These are phyloP conservation scores for Geodia barretti DNA, from an alignment of 37 sponge, comb jelly and placozoan genomes.

Conservation along the genomic window DNA sequence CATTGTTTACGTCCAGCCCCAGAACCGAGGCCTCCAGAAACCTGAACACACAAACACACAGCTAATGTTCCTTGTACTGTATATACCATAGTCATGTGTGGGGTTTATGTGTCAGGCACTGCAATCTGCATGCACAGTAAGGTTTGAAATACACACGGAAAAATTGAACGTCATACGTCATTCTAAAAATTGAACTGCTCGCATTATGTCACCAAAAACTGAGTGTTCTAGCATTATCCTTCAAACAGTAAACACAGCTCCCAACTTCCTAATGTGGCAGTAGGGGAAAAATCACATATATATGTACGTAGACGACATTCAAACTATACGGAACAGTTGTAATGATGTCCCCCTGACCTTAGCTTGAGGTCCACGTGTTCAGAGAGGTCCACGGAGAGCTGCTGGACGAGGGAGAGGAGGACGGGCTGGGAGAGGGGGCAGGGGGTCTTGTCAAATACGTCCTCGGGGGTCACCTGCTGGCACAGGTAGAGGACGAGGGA, in stretches of 20 bases:
- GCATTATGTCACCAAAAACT: too few relatives aligned
- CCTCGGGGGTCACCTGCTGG: constrained; percentile 70
- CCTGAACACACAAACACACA: constrained; percentile 52
- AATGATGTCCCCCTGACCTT: constrained; percentile 65
- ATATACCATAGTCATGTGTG: not conserved
- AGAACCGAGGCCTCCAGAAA: constrained; percentile 72
- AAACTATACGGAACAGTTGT: too few relatives aligned
- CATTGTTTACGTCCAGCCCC: constrained; percentile 59
- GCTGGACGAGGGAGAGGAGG: constrained; percentile 91
- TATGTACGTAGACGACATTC: too few relatives aligned
- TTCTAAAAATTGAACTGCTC: too few relatives aligned
- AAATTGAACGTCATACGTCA: too few relatives aligned
- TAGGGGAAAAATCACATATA: too few relatives aligned
- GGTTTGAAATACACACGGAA: too few relatives aligned
- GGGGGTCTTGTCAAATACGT: constrained; percentile 66
- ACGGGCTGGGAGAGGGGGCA: constrained; percentile 80
- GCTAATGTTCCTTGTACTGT: not conserved
- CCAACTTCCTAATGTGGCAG: too few relatives aligned
- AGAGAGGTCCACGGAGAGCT: constrained; percentile 73
- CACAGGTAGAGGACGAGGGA: constrained; percentile 70
- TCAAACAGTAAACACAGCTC: too few relatives aligned
- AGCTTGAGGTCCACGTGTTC: constrained; percentile 77
- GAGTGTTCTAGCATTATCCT: too few relatives aligned
- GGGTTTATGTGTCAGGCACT: too few relatives aligned
- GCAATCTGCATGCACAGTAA: too few relatives aligned